Evolutionary conservation across 2,888 invertebrate genomes (phyloP).

Genomic region (Parasteatoda lunata): DNA sequence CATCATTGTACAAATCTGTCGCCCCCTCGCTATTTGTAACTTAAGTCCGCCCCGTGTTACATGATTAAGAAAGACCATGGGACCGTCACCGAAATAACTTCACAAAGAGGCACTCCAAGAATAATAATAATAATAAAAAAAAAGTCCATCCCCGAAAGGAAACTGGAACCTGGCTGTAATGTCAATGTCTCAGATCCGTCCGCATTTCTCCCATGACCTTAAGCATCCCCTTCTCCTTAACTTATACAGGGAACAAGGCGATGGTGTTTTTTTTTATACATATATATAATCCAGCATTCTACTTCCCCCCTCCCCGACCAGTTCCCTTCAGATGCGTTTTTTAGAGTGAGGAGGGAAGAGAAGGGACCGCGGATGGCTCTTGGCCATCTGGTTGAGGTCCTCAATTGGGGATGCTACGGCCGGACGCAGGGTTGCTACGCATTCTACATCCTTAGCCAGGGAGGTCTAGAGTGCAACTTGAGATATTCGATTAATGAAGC

Average conservation of each 20-base stretch:
- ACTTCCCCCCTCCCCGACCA: slow-evolving; percentile 23
- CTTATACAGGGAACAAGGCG: slow-evolving; percentile 54
- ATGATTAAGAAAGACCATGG: slow-evolving; percentile 6
- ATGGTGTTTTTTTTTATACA: slow-evolving; percentile 34
- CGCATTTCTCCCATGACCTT: slow-evolving; percentile 68
- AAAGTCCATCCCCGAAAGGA: slow-evolving; percentile 52
- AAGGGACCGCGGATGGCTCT: slow-evolving; percentile 42
- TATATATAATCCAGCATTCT: slow-evolving; percentile 42
- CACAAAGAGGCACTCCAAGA: slow-evolving; percentile 12
- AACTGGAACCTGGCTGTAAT: slow-evolving; percentile 68
- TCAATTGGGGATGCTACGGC: slow-evolving; percentile 48
- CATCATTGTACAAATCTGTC: not conserved
- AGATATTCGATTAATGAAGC: not conserved
- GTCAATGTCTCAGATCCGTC: slow-evolving; percentile 65
- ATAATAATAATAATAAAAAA: slow-evolving; percentile 23
- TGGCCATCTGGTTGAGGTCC: slow-evolving; percentile 62
- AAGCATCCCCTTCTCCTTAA: slow-evolving; percentile 58
- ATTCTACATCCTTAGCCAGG: slow-evolving; percentile 13
- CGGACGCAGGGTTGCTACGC: slow-evolving; percentile 61
- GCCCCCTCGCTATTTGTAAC: slow-evolving; percentile 7
- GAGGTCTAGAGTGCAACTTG: slow-evolving; percentile 5
- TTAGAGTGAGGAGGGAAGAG: slow-evolving; percentile 8
- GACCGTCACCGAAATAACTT: slow-evolving; percentile 20
- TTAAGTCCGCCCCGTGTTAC: slow-evolving; percentile 14
- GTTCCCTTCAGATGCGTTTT: slow-evolving; percentile 29